Evolutionary conservation across 1,140 invertebrate genomes (phyloP), one percentile per base, ranked within the genome.

Genomic region (Phortica variegata): DNA sequence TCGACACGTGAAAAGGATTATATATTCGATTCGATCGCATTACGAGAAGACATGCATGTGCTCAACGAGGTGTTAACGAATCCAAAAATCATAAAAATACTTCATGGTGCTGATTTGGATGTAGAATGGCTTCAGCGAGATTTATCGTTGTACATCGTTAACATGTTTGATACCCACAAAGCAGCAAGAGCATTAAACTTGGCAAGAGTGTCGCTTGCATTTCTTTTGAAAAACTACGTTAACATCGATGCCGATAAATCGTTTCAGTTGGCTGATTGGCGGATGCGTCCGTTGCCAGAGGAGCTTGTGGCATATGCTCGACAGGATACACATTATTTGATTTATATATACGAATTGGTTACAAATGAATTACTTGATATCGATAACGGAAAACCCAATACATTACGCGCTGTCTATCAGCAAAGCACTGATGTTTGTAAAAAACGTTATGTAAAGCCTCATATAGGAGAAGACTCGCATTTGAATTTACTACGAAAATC

Each of bases 121-220:
- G 83, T 99, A 23, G 77, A 86, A 16, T 99, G 97, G 97, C 78
- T 99, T 16, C 97, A 99, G 75, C 82, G 92, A 37, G 97, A 99
- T 80, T 86, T 98, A 45, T 90, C 92, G 0, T 58, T 99, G 0
- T 99, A 99, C 70, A 75, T 99, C 13, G 94, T 99, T 0, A 97
- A 97, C 62, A 87, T 99, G 85, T 98, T 99, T 77, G 97, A 99
- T 73, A 99, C 96, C 0, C 84, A 93, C 73, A 85, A 90, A 63
- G 95, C 95, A 0, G 86, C 93, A 0, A 84, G 87, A 54, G 78
- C 85, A 0, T 78, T 98, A 0, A 80, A 84, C n/a, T 81, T 90
- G 52, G 78, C 84, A 0, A 82, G 84, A 21, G 79, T 88, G 3
- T 93, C 91, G 15, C 79, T 98, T 18, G 84, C 88, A 1, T 86